Percentiles rank a stretch among this genome's conserved stretches.
Conservation (phyloP, 2,888 invertebrate species). For the Eupithecia inturbata region DNA sequence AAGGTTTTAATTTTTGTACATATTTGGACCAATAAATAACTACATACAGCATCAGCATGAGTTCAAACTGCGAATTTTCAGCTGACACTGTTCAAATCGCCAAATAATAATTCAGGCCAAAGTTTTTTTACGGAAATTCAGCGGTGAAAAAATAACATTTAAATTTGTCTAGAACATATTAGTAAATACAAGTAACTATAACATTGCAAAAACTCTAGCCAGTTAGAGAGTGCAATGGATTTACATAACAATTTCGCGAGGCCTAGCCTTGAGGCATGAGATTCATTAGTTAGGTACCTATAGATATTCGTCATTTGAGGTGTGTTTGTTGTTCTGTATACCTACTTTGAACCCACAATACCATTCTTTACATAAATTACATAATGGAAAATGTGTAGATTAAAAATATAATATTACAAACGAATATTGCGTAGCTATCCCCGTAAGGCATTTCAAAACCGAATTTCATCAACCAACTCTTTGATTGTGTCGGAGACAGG, state of each 20-base stretch:
- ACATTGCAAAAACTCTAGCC: constrained; percentile 49
- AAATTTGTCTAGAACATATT: neutral
- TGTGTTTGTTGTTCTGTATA: constrained; percentile 26
- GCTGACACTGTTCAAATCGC: neutral
- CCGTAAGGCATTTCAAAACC: constrained; percentile 13
- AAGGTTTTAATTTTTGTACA: neutral
- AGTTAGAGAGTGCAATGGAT: constrained; percentile 60
- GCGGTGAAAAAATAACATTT: neutral
- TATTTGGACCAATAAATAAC: neutral
- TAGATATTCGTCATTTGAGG: constrained; percentile 27
- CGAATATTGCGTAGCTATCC: neutral
- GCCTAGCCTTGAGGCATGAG: constrained; percentile 58
- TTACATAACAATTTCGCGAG: constrained; percentile 74
- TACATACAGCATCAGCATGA: neutral
- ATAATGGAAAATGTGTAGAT: neutral
- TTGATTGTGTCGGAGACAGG: neutral
- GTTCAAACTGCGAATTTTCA: neutral
- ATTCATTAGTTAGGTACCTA: constrained; percentile 25
- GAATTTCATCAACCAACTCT: constrained; percentile 16
- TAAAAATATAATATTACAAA: neutral
- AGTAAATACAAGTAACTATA: constrained; percentile 9
- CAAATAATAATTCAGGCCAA: neutral
- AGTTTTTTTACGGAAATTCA: neutral
- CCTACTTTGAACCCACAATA: constrained; percentile 12
- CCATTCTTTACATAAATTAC: neutral